Evolutionary conservation across 2,113 vertebrate species (phyloP).

Genomic region (human (Homo sapiens)): GRCh38 chr13:41319001-41319500

Average conservation of each 20-base stretch:
- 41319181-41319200: background rate
- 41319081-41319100: too few relatives aligned
- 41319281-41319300: background rate
- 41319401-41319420: background rate
- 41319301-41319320: conserved; percentile 27
- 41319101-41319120: background rate
- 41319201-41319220: background rate
- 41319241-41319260: background rate
- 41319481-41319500: background rate
- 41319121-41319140: background rate
- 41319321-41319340: conserved; percentile 34
- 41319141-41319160: conserved; percentile 35
- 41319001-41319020: conserved; percentile 1
- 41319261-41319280: background rate
- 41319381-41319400: conserved; percentile 39
- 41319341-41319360: conserved; percentile 18
- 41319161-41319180: background rate
- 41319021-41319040: background rate
- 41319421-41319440: conserved; percentile 6
- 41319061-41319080: background rate
- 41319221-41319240: background rate
- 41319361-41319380: conserved; percentile 10
- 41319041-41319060: background rate
- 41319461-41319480: background rate
- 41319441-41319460: background rate